Percentiles rank a stretch among this genome's conserved stretches.
phyloP scores from a whole-genome alignment of 2,113 vertebrate genomes.

The pig (Sus scrofa) region DNA sequence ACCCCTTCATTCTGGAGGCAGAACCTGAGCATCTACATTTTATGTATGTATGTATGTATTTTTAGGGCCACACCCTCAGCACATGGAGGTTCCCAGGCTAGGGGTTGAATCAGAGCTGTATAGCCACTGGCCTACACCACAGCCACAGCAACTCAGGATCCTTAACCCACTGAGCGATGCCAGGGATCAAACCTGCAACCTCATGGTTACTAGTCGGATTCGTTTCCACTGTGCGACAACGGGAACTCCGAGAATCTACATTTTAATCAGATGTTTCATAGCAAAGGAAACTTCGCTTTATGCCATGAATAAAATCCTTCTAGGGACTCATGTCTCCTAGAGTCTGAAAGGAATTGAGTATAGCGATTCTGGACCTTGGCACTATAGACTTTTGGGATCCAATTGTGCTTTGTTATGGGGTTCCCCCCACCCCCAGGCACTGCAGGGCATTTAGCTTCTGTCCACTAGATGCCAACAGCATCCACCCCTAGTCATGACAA shows the following conservation, averaged over 20 bases:
- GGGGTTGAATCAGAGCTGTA: neutral
- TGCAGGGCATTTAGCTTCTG: neutral
- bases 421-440: no score
- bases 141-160: no score
- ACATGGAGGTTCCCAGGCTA: no score
- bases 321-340: neutral
- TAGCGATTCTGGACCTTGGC: neutral
- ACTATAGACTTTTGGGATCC: neutral
- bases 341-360: neutral
- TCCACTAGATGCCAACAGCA: neutral
- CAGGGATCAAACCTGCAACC: no score
- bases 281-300: neutral
- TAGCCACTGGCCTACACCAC: no score
- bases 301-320: neutral
- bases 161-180: no score
- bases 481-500: neutral
- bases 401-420: neutral
- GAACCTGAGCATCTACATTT: neutral
- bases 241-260: no score
- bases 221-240: no score
- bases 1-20: neutral
- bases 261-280: neutral
- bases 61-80: no score
- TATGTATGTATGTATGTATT: no score
- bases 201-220: no score